These are phyloP conservation scores for Parasteatoda lunata DNA, from an alignment of 2,888 invertebrate genomes.

Conservation along the genomic window DNA sequence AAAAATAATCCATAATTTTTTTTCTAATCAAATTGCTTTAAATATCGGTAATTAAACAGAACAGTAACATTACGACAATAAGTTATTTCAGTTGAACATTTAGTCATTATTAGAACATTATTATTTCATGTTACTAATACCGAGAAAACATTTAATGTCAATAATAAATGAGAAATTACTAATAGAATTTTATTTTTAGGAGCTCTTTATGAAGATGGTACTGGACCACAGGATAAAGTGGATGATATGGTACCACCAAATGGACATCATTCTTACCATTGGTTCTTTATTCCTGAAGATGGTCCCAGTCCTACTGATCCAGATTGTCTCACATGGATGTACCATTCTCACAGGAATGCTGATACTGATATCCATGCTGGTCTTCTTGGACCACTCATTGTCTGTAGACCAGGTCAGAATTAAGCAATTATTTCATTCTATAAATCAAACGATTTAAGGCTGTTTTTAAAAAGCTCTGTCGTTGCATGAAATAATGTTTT, in stretches of 20 bases:
- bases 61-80: too few relatives aligned
- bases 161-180: background rate
- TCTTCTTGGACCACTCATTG: constrained; percentile 65
- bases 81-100: too few relatives aligned
- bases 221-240: constrained; percentile 53
- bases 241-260: constrained; percentile 69
- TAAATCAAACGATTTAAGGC: too few relatives aligned
- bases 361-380: constrained; percentile 69
- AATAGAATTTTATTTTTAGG: constrained; percentile 23
- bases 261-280: constrained; percentile 64
- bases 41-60: too few relatives aligned
- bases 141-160: background rate
- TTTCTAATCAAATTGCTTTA: too few relatives aligned
- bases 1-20: too few relatives aligned
- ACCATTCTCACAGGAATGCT: constrained; percentile 68
- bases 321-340: constrained; percentile 70
- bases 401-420: constrained; percentile 64
- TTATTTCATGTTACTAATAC: background rate
- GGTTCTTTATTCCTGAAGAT: constrained; percentile 66
- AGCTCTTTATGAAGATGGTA: constrained; percentile 65
- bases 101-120: too few relatives aligned
- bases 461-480: too few relatives aligned
- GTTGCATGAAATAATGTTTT: too few relatives aligned
- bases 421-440: too few relatives aligned
- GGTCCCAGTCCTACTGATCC: constrained; percentile 68